Evolutionary conservation across 2,888 invertebrate genomes (phyloP), one percentile per base, ranked within the genome.

Genomic region (Tenthredo livida): DNA sequence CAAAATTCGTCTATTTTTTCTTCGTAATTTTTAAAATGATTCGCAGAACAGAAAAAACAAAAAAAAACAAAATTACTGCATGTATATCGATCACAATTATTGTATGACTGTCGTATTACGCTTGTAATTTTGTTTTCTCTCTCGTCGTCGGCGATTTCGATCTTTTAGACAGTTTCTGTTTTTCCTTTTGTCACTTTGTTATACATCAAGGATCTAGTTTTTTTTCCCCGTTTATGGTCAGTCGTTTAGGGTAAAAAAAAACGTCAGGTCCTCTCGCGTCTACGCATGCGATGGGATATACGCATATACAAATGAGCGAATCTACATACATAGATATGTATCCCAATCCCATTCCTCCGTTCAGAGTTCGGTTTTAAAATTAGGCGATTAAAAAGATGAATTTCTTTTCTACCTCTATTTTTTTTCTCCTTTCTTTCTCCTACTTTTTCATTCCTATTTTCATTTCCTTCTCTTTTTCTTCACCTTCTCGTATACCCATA

Each of bases 271-370:
- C 21, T 61, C 21, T 61, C 21, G n/a, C 61, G 61, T 12, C 21
- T 25, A 25, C n/a, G n/a, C 25, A 2, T 9, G 25, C 25, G 37
- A 70, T 29, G n/a, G 70, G 37, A 70, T 70, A n/a, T n/a, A 58
- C 21, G 17, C 2, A 61, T 21, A 21, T 25, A 25, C 70, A 70
- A 17, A 70, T 15, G 33, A 12, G 33, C n/a, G 7, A 70, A 70
- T 70, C 37, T 70, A 33, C 70, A 70, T 70, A 70, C 17, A 33
- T 70, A 70, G 70, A 70, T 70, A 70, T 37, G 70, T 70, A 70
- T 29, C n/a, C n/a, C n/a, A n/a, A 29, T 70, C 70, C 37, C 37
- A 37, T 70, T 17, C 7, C 9, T 25, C 4, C 29, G 29, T 70
- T 37, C 37, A 37, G 33, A 17, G 70, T 33, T 29, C 9, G 33